A percentile compares a stretch with the other conserved stretches of the same genome.
These are phyloP conservation scores for Myiagra hebetior DNA, from an alignment of 2,113 vertebrate genomes.

Conservation along the genomic window DNA sequence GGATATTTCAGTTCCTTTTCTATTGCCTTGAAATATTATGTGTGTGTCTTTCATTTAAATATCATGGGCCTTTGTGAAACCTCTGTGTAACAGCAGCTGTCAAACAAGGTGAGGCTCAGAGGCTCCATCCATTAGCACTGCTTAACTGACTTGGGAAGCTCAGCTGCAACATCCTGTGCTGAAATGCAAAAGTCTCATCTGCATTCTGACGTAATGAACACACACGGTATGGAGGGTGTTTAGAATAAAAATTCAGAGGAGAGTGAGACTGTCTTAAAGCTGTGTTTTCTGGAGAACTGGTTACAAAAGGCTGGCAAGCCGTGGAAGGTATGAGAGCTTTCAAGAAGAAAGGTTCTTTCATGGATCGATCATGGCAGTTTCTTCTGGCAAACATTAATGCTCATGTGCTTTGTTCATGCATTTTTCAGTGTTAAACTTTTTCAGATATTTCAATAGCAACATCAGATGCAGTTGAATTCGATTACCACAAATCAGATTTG, in stretches of 20 bases:
- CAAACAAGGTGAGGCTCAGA: background rate
- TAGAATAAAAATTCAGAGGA: background rate
- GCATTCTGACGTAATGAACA: background rate
- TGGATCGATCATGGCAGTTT: background rate
- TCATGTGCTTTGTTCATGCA: background rate
- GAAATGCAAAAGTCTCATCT: conserved; percentile 8
- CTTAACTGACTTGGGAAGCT: background rate
- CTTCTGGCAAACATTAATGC: background rate
- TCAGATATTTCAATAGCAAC: background rate
- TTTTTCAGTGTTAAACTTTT: background rate
- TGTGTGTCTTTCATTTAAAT: background rate
- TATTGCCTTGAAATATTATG: background rate
- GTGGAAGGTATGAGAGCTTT: background rate
- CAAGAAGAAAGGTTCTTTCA: background rate
- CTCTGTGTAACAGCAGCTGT: background rate
- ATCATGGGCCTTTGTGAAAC: background rate
- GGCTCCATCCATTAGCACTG: background rate
- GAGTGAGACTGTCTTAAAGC: background rate
- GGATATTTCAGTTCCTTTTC: background rate
- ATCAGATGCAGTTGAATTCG: background rate
- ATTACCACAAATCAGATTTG: background rate
- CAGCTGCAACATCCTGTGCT: background rate
- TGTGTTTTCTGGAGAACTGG: background rate
- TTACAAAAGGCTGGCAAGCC: background rate
- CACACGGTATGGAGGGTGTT: background rate